Base-by-base conservation (phyloP, 1,140 invertebrate species). In the Diabrotica virgifera region DNA sequence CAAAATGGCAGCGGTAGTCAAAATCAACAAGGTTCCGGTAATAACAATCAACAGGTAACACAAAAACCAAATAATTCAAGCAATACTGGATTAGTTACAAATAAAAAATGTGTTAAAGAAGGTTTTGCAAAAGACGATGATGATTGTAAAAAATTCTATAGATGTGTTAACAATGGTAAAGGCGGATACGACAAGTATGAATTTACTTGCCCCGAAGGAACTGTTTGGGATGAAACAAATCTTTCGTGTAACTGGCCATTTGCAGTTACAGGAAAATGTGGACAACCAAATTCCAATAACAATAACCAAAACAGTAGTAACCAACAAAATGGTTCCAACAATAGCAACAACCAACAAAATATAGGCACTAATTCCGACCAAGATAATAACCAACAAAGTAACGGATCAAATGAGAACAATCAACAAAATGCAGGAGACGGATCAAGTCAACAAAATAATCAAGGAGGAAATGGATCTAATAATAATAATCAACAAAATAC, bases 71-170 rank as follows among this genome's bases (percentile, higher is more conserved):
- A 54, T 40, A 54, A 65, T 36, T 64, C 62, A 14, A 68, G 67
- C 55, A 35, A 58, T 54, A 62, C 65, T 58, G 67, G 67, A 13
- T 51, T 51, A 60, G 24, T 14, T 68, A 63, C 36, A 58, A 40
- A 0, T 4, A 24, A 1, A 24, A 24, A 24, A 24, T 73, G 72
- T 60, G 50, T 52, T 6, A 24, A 24, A 56, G 77, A 77, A 70
- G 79, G 79, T 8, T 80, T 79, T 67, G 61, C 75, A 35, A 79
- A 73, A 40, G 83, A 84, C 77, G 78, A 73, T 13, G 75, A 79
- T 38, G 81, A 90, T 63, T 91, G 89, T 67, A 81, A 76, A 5
- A 88, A 87, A 65, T 90, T 90, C 72, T 89, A 89, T 64, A 81
- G 87, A 73, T 90, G 89, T 74, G 85, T 89, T 0, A 72, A 81